Evolutionary conservation across 1,140 invertebrate species (phyloP).

Genomic region (Wiebesia pumilae): DNA sequence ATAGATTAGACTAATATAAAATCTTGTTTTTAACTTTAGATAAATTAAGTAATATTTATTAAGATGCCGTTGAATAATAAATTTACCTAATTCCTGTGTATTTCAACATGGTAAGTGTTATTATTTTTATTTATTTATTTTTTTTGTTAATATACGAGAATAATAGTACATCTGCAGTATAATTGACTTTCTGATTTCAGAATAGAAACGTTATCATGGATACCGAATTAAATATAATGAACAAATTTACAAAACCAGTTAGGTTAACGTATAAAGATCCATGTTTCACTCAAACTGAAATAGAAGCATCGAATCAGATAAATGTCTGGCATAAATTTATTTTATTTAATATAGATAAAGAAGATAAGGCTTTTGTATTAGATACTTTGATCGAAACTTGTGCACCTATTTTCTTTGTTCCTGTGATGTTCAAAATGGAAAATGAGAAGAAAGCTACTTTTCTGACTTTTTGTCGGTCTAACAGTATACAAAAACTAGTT

Average conservation of each 20-base stretch:
- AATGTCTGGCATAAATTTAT: conserved; percentile 73
- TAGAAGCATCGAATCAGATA: conserved; percentile 61
- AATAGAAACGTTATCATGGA: not conserved
- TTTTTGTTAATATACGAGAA: not conserved
- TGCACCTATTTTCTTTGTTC: conserved; percentile 65
- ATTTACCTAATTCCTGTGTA: not conserved
- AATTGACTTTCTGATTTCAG: conserved; percentile 8
- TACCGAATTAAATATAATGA: not conserved
- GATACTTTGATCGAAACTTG: conserved; percentile 61
- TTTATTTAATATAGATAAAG: conserved; percentile 61
- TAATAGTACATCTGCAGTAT: not conserved
- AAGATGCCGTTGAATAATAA: not conserved
- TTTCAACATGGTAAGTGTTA: not conserved
- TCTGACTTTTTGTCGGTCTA: conserved; percentile 62
- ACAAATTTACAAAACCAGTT: conserved; percentile 60
- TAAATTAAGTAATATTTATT: not conserved
- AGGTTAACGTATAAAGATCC: conserved; percentile 65
- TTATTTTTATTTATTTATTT: too few relatives aligned
- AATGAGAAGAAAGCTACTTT: conserved; percentile 63
- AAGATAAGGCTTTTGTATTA: conserved; percentile 59
- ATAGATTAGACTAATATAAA: not conserved
- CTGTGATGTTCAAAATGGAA: conserved; percentile 66
- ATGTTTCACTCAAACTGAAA: conserved; percentile 60
- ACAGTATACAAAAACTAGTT: conserved; percentile 63
- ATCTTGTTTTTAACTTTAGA: not conserved